Conservation (phyloP, 2,113 vertebrate species). For the Corythoichthys intestinalis region DNA sequence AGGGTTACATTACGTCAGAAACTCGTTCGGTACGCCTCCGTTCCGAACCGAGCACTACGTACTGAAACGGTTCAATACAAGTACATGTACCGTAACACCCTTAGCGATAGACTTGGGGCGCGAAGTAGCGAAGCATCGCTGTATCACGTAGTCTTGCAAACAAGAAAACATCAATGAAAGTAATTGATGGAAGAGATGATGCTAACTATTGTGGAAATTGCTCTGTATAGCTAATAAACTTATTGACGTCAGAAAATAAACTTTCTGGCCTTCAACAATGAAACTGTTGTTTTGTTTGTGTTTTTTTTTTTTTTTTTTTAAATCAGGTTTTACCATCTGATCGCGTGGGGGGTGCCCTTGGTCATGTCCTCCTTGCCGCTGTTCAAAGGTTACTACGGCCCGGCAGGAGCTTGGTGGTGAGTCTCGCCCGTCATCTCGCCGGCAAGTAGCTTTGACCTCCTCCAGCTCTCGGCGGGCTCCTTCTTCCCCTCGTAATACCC, state of each 20-base stretch:
- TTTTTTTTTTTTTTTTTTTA: slow-evolving; percentile 8
- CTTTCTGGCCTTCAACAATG: slow-evolving; percentile 12
- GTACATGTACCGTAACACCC: no score
- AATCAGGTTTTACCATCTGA: slow-evolving; percentile 73
- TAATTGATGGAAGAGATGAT: not conserved
- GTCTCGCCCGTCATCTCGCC: slow-evolving; percentile 35
- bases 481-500: slow-evolving; percentile 10
- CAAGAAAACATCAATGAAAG: not conserved
- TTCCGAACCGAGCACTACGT: no score
- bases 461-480: slow-evolving; percentile 22
- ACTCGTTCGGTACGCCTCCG: no score
- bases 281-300: slow-evolving; percentile 35
- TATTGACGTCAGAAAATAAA: not conserved
- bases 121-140: no score
- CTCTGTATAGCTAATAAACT: not conserved
- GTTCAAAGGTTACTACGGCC: slow-evolving; percentile 71
- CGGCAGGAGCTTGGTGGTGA: slow-evolving; percentile 72
- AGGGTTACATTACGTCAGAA: no score
- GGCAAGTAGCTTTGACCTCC: slow-evolving; percentile 26
- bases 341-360: slow-evolving; percentile 74
- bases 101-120: no score
- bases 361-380: slow-evolving; percentile 70
- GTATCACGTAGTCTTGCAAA: no score
- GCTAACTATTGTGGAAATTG: not conserved
- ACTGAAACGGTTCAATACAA: no score